A percentile compares a stretch with the other conserved stretches of the same genome.
Conservation (phyloP, 1,140 invertebrate genomes). For the Drosophila oshimai region DNA sequence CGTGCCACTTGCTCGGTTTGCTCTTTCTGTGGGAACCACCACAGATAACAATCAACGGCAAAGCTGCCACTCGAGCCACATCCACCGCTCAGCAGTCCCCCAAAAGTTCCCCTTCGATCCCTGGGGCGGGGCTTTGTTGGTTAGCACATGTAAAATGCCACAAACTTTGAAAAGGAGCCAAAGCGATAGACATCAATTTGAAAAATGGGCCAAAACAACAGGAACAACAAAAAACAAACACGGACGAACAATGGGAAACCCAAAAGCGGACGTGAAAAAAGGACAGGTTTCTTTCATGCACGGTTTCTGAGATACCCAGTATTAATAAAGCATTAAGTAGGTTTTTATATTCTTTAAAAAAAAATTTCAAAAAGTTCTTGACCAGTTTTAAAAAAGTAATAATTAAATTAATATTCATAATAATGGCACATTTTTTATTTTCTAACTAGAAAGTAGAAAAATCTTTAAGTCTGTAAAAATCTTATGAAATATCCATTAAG, state of each 20-base stretch:
- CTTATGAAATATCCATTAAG: too few relatives aligned
- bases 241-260: slow-evolving; percentile 18
- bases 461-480: too few relatives aligned
- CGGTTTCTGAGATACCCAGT: neutral
- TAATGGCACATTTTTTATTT: too few relatives aligned
- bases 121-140: slow-evolving; percentile 37
- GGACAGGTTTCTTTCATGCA: neutral
- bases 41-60: slow-evolving; percentile 41
- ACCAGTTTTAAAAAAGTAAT: too few relatives aligned
- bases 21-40: slow-evolving; percentile 20
- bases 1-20: slow-evolving; percentile 31
- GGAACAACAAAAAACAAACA: slow-evolving; percentile 17
- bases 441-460: too few relatives aligned
- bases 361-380: too few relatives aligned
- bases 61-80: slow-evolving; percentile 24
- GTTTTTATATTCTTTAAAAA: too few relatives aligned
- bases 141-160: slow-evolving; percentile 77
- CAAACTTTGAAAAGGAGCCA: slow-evolving; percentile 70
- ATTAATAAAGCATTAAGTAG: neutral
- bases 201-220: slow-evolving; percentile 53
- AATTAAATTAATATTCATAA: too few relatives aligned
- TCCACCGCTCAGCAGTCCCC: slow-evolving; percentile 3
- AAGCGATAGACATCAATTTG: slow-evolving; percentile 73
- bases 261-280: neutral
- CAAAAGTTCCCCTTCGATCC: neutral